These are phyloP conservation scores for Pteropus rufus DNA, from an alignment of 2,797 vertebrate genomes.

Conservation along the genomic window DNA sequence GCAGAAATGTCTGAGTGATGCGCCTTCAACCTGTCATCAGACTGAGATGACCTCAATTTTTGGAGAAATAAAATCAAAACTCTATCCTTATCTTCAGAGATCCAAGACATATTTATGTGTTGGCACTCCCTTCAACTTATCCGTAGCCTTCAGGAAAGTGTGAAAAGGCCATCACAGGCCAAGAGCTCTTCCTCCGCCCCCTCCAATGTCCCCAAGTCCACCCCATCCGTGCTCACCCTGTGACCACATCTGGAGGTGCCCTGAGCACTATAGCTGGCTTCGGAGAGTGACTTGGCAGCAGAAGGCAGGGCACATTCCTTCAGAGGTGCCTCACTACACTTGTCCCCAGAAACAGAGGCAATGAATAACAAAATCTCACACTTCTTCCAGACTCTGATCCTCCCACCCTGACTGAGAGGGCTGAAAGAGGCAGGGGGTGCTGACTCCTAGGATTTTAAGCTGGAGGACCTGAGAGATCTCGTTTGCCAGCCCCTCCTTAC, in stretches of 20 bases:
- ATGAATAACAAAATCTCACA: not conserved
- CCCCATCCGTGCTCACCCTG: not conserved
- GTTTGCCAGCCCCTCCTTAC: not conserved
- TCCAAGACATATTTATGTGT: slow-evolving; percentile 80
- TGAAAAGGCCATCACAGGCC: slow-evolving; percentile 67
- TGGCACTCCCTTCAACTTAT: slow-evolving; percentile 67
- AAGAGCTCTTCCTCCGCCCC: slow-evolving; percentile 42
- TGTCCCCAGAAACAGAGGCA: not conserved
- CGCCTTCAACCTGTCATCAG: slow-evolving; percentile 79
- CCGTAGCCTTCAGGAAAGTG: slow-evolving; percentile 76
- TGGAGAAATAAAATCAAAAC: slow-evolving; percentile 82
- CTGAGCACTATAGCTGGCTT: not conserved
- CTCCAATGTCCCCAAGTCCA: slow-evolving; percentile 38
- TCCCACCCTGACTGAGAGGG: not conserved
- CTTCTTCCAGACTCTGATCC: not conserved
- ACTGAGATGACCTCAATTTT: slow-evolving; percentile 80
- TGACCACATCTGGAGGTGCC: not conserved
- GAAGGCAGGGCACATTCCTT: not conserved
- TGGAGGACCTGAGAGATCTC: not conserved
- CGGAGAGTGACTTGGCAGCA: not conserved
- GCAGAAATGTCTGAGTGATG: slow-evolving; percentile 75
- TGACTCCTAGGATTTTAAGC: not conserved
- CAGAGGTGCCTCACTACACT: not conserved
- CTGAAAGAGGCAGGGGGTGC: not conserved
- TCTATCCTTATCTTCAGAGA: slow-evolving; percentile 78